Conservation (phyloP, 2,888 invertebrate species). For the Mactromeris polynyma region DNA sequence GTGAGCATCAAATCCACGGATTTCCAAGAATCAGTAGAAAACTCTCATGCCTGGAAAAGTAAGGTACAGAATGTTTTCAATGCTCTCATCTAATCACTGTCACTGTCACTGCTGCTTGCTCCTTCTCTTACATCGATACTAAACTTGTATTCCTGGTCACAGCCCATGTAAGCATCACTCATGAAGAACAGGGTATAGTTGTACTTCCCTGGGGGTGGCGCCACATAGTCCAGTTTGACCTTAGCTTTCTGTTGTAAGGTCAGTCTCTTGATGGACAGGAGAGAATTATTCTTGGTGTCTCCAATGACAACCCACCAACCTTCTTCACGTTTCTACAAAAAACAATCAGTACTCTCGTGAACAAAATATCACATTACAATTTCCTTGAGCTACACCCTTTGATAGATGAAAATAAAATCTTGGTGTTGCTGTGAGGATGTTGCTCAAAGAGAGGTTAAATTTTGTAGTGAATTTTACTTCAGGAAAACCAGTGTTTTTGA, state of each 20-base stretch:
- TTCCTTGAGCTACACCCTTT: too few relatives aligned
- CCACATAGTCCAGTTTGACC: constrained; percentile 96
- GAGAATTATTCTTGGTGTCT: constrained; percentile 96
- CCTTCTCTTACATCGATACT: constrained; percentile 86
- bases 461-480: too few relatives aligned
- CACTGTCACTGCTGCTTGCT: constrained; percentile 79
- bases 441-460: too few relatives aligned
- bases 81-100: constrained; percentile 73
- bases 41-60: too few relatives aligned
- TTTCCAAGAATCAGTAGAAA: too few relatives aligned
- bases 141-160: constrained; percentile 99
- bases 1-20: too few relatives aligned
- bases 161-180: constrained; percentile 99
- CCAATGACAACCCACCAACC: constrained; percentile 99
- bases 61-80: too few relatives aligned
- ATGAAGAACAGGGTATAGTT: constrained; percentile 98
- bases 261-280: constrained; percentile 98
- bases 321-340: constrained; percentile 89
- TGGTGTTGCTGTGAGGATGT: too few relatives aligned
- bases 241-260: constrained; percentile 97
- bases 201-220: constrained; percentile 94
- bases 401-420: too few relatives aligned
- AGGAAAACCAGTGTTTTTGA: too few relatives aligned
- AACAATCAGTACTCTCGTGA: not conserved
- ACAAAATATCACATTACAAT: too few relatives aligned